phyloP scores from a whole-genome alignment of 2,888 invertebrate genomes.

The Ophioninae sp. region DNA sequence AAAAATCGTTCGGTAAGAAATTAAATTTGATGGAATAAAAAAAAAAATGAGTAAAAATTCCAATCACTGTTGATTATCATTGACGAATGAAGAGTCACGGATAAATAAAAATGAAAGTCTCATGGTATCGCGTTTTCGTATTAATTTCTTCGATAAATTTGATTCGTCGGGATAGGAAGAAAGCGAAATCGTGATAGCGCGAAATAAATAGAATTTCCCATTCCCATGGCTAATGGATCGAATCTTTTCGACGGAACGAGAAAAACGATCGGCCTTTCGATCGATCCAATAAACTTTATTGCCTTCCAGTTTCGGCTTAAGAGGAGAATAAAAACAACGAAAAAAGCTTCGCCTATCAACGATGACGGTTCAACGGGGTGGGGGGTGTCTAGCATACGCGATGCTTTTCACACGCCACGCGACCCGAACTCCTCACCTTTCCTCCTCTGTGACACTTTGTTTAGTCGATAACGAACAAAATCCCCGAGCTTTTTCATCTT shows the following conservation, averaged over 20 bases:
- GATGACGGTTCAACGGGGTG: conserved; percentile 13
- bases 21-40: too few relatives aligned
- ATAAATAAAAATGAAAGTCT: neutral
- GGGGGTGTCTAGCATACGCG: conserved; percentile 51
- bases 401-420: conserved; percentile 75
- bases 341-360: conserved; percentile 66
- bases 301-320: conserved; percentile 22
- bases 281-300: conserved; percentile 65
- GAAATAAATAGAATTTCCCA: conserved; percentile 60
- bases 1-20: too few relatives aligned
- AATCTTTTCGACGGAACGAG: conserved; percentile 45
- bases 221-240: conserved; percentile 42
- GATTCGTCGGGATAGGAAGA: neutral
- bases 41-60: too few relatives aligned
- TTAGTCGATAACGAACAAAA: conserved; percentile 72
- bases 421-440: conserved; percentile 68
- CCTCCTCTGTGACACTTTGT: conserved; percentile 75
- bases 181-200: conserved; percentile 60
- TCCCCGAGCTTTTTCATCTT: conserved; percentile 46
- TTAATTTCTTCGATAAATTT: neutral
- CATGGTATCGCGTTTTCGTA: neutral
- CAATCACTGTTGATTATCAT: too few relatives aligned
- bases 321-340: conserved; percentile 40
- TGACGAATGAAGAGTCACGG: too few relatives aligned
- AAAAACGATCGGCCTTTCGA: conserved; percentile 61